Evolutionary conservation across 2,888 invertebrate genomes (phyloP).

Genomic region (Chirona hameri): DNA sequence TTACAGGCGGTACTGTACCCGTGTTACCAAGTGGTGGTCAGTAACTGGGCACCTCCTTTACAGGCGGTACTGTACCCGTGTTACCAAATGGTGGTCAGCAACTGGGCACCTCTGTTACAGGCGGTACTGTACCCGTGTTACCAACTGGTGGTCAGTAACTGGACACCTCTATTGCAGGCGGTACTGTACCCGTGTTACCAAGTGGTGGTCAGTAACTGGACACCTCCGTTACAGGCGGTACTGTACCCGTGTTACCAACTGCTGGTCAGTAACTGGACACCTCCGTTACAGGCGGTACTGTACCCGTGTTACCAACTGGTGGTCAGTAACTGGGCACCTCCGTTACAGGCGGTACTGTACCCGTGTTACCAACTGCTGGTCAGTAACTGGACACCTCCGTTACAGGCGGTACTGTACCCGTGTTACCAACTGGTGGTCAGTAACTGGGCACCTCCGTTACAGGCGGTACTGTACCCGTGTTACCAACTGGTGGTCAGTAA

Average conservation of each 20-base stretch:
- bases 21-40: conserved; percentile 72
- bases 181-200: conserved; percentile 71
- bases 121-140: conserved; percentile 64
- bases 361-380: conserved; percentile 75
- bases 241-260: conserved; percentile 75
- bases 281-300: conserved; percentile 53
- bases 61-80: conserved; percentile 60
- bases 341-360: conserved; percentile 54
- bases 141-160: conserved; percentile 72
- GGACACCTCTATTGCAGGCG: conserved; percentile 63
- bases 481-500: conserved; percentile 74
- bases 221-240: conserved; percentile 56
- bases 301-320: conserved; percentile 77
- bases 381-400: conserved; percentile 74
- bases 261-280: conserved; percentile 76
- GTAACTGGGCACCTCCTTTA: conserved; percentile 73
- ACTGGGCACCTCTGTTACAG: conserved; percentile 68
- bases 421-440: conserved; percentile 74
- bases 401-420: conserved; percentile 57
- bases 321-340: conserved; percentile 77
- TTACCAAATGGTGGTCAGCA: conserved; percentile 72
- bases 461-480: conserved; percentile 60
- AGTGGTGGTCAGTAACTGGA: conserved; percentile 73
- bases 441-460: conserved; percentile 69
- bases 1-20: conserved; percentile 57